Evolutionary conservation across 2,888 invertebrate genomes (phyloP).

Genomic region (Prosapia bicincta): DNA sequence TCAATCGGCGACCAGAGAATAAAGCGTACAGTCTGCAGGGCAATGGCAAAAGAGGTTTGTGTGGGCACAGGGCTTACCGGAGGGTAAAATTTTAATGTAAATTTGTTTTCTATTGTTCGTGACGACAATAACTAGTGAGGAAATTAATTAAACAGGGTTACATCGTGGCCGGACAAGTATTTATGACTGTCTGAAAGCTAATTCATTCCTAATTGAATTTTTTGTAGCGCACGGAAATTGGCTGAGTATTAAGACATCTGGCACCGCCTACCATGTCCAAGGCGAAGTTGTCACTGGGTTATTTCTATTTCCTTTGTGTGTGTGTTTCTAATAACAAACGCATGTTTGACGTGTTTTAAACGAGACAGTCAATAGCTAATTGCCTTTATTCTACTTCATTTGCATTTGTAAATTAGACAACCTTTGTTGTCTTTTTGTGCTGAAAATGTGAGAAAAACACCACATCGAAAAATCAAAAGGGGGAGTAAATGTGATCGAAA

Average conservation of each 20-base stretch:
- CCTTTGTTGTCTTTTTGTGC: no score
- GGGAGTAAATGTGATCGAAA: no score
- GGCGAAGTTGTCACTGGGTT: no score
- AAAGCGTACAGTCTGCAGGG: background rate
- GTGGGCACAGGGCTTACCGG: background rate
- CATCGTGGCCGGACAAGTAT: background rate
- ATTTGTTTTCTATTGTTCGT: background rate
- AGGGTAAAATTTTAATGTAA: background rate
- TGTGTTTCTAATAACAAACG: no score
- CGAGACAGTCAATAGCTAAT: no score
- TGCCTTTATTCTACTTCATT: no score
- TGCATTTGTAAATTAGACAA: no score
- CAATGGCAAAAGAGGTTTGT: background rate
- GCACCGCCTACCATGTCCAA: background rate
- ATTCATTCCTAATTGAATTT: background rate
- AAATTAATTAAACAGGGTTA: background rate
- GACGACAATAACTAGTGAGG: background rate
- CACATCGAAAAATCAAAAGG: no score
- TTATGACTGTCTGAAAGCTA: background rate
- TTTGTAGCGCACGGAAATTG: background rate
- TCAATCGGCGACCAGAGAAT: background rate
- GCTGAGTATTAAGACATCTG: background rate
- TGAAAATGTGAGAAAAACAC: no score
- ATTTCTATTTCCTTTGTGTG: no score
- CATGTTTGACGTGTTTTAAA: no score